A percentile compares a stretch with the other conserved stretches of the same genome.
Evolutionary conservation across 2,888 invertebrate species (phyloP).

Genomic region (Bursaphelenchus okinawaensis): DNA sequence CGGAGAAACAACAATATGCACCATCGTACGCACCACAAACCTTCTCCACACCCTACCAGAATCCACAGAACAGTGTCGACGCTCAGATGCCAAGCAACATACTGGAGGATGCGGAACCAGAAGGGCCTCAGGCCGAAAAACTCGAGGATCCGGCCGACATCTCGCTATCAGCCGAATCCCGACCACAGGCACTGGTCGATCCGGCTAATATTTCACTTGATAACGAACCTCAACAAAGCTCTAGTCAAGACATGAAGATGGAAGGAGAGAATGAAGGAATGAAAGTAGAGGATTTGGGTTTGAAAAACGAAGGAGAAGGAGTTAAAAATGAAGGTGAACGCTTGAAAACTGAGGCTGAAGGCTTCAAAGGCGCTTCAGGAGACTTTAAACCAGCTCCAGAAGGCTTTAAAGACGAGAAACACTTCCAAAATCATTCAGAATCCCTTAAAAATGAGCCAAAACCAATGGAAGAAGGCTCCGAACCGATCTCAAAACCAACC

Average conservation of each 20-base stretch:
- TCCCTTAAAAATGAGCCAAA: too few relatives aligned
- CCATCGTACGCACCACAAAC: slow-evolving; percentile 7
- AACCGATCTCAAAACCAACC: too few relatives aligned
- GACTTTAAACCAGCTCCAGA: too few relatives aligned
- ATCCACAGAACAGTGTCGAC: background rate
- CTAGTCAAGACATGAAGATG: too few relatives aligned
- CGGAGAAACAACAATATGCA: background rate
- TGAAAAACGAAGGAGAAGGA: background rate
- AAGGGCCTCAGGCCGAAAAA: slow-evolving; percentile 1
- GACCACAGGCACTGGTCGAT: background rate
- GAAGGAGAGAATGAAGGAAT: background rate
- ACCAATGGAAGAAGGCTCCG: too few relatives aligned
- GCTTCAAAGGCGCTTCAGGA: too few relatives aligned
- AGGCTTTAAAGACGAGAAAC: too few relatives aligned
- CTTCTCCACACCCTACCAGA: slow-evolving; percentile 7
- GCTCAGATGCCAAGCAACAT: slow-evolving; percentile 44
- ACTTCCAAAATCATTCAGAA: too few relatives aligned
- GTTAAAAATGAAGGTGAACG: background rate
- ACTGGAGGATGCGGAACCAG: slow-evolving; percentile 37
- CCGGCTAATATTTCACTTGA: slow-evolving; percentile 8
- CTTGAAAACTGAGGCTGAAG: background rate
- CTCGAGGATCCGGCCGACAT: background rate
- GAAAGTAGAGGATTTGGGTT: background rate
- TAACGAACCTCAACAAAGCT: too few relatives aligned
- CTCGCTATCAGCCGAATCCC: background rate